Evolutionary conservation across 2,888 invertebrate species (phyloP), one percentile per base, ranked within the genome.

Genomic region (Lochmaea capreae): DNA sequence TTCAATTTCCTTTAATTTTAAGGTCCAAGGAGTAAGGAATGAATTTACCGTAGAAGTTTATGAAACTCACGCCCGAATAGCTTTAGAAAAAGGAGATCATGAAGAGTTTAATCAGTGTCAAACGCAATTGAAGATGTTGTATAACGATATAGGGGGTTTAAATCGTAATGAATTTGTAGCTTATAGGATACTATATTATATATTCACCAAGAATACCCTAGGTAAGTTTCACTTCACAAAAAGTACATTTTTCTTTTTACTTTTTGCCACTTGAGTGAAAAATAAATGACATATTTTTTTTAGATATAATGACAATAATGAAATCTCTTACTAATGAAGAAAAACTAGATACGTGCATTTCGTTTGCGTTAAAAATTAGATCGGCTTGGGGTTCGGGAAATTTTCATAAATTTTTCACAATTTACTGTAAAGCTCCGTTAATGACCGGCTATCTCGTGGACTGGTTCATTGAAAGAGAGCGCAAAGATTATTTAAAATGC

Each of bases 31-130:
- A 83, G 92, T 99, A 80, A 90, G 99, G 80, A 96, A 98, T 89
- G 90, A 91, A 79, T 98, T 99, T 85, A 98, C 99, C 70, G 94
- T 99, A n/a, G 92, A 95, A 85, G 99, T 99, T 12, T 99, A 99
- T 89, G 99, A 99, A 89, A 98, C 97, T 4, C 99, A 99, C 89
- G 99, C 98, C 5, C 91, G 98, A 71, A 97, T 99, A 84, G 98
- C 99, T 66, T 90, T 99, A 86, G 99, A 99, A 87, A 98, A 96
- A 88, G 97, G 97, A 68, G 99, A 99, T 86, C 97, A 98, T 86
- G 98, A 98, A 85, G 99, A 99, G 87, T 99, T 99, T 86, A 99
- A 99, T 90, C 99, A 99, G 87, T 99, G 99, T 86, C 99, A 99
- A 89, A 97, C 98, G 14, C 99, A 99, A 88, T 90, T 99, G 69